phyloP scores from a whole-genome alignment of 2,113 vertebrate genomes.

The Cottus gobio region DNA sequence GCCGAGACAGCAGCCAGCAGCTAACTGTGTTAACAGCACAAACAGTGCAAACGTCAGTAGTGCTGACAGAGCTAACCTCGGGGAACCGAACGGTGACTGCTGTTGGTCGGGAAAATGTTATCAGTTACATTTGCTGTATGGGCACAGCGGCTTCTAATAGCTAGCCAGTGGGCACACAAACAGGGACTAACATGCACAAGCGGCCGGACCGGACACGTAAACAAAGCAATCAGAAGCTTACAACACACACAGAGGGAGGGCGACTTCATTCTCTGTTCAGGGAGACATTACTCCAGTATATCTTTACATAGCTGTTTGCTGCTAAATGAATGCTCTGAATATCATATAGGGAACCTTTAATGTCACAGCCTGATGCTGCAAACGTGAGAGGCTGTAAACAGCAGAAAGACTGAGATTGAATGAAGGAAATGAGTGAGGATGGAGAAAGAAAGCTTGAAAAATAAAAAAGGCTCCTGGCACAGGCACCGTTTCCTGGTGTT shows the following conservation, averaged over 20 bases:
- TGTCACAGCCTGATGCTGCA: neutral
- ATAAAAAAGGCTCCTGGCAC: slow-evolving; percentile 60
- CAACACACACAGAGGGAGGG: neutral
- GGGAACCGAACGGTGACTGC: neutral
- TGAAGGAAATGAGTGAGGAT: slow-evolving; percentile 13
- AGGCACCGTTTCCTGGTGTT: slow-evolving; percentile 76
- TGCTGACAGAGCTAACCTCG: neutral
- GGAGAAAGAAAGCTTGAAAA: slow-evolving; percentile 42
- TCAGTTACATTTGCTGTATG: neutral
- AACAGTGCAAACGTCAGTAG: neutral
- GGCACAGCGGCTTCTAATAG: neutral
- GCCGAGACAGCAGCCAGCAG: neutral
- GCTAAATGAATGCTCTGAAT: neutral
- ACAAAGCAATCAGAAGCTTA: neutral
- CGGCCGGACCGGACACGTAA: neutral
- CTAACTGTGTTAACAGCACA: neutral
- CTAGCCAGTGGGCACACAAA: neutral
- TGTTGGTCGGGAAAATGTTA: neutral
- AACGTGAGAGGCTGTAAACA: neutral
- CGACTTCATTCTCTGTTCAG: neutral
- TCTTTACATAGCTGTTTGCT: neutral
- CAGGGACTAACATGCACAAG: neutral
- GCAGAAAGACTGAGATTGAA: neutral
- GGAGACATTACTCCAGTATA: neutral
- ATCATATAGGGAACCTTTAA: neutral